Base-by-base conservation (phyloP, 1,140 invertebrate genomes). In the Drosophila varians region DNA sequence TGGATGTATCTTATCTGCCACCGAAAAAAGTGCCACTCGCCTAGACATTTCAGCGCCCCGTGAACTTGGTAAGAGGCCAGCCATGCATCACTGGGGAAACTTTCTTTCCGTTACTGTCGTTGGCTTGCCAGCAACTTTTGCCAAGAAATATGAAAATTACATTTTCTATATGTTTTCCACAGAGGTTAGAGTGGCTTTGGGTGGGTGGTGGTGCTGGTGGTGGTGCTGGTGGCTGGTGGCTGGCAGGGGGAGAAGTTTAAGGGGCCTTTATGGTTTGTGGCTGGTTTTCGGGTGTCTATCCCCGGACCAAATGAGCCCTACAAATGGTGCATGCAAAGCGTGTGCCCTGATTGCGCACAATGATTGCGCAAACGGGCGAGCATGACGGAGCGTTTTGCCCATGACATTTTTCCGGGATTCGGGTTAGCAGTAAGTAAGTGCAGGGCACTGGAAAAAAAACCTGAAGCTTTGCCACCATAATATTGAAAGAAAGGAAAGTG, bases 41-140 rank as follows among this genome's bases (percentile, higher is more conserved):
- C 25, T 70, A 51, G 64, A 76, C 79, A 64, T 71, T 71, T 83
- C 78, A 83, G 75, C 70, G 79, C 75, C 79, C 84, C 54, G 55
- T 78, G 74, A 84, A 78, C 70, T 83, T 83, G 79, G 60, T 79
- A 66, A 57, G 65, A 55, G 68, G 75, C 68, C 79, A 84, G 60
- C 72, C 79, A 84, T 86, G 77, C 79, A 84, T 84, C 80, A 84
- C 54, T 48, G 45, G 53, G 53, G 54, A 74, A 77, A 80, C 71
- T 65, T 80, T 82, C 70, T 61, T 66, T 64, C 61, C 48, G 57
- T 56, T 60, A 57, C 58, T 80, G 66, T 71, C 48, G 73, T 58
- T 80, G 73, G 73, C 71, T 75, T 75, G 72, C 64, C 71, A 71
- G 21, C 28, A 64, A 83, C 64, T 82, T 80, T 71, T 56, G 53